Percentiles rank a stretch among this genome's conserved stretches.
phyloP scores from a whole-genome alignment of 37 sponge, comb jelly and placozoan species.

The Diacarnus erythraeanus region DNA sequence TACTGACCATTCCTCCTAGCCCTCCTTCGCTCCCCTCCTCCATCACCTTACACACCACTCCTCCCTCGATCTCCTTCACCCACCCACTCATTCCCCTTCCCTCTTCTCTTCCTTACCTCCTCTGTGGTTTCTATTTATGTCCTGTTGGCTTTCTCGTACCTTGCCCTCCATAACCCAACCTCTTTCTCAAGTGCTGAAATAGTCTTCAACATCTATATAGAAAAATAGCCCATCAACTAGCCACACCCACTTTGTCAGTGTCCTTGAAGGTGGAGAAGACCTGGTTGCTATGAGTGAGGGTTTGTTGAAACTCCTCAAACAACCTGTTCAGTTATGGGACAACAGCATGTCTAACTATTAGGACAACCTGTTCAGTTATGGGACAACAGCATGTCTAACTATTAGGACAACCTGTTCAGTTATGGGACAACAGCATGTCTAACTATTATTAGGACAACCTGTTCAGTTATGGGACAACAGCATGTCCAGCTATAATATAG shows the following conservation, averaged over 20 bases:
- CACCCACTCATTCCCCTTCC: too few relatives aligned
- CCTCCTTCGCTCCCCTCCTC: too few relatives aligned
- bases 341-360: constrained; percentile 92
- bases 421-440: too few relatives aligned
- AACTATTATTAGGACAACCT: too few relatives aligned
- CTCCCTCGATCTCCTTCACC: too few relatives aligned
- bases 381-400: too few relatives aligned
- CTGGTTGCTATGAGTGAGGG: constrained; percentile 92
- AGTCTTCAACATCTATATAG: constrained; percentile 79
- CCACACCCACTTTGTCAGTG: constrained; percentile 82
- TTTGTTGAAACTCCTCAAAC: constrained; percentile 97
- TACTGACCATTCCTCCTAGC: too few relatives aligned
- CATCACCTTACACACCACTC: too few relatives aligned
- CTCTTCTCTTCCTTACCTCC: constrained; percentile 78
- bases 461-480: too few relatives aligned
- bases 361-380: too few relatives aligned
- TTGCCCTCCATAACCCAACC: constrained; percentile 57
- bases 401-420: too few relatives aligned
- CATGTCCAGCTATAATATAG: too few relatives aligned
- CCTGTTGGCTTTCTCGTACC: constrained; percentile 75
- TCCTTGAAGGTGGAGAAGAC: constrained; percentile 95
- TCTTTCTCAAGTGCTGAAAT: constrained; percentile 87
- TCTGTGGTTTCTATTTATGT: constrained; percentile 75
- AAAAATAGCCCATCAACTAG: background rate
- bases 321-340: constrained; percentile 86